These are phyloP conservation scores for Dicrurus megarhynchus DNA, from an alignment of 2,113 vertebrate genomes.

Conservation along the genomic window DNA sequence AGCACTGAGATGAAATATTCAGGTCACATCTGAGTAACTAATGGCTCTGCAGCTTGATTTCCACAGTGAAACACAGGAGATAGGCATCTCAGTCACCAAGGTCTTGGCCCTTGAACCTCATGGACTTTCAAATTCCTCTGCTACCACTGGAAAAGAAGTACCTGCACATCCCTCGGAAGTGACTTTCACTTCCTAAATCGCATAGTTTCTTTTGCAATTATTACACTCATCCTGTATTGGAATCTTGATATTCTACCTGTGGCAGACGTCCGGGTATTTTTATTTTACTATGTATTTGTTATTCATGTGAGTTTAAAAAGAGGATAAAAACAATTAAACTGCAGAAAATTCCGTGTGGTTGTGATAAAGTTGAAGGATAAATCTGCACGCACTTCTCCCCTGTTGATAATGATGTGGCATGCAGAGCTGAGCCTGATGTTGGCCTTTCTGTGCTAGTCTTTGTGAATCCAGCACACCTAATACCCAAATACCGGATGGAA, in stretches of 20 bases:
- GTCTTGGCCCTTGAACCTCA: background rate
- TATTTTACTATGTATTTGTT: slow-evolving; percentile 18
- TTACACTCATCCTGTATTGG: background rate
- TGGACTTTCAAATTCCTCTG: background rate
- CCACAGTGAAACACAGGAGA: background rate
- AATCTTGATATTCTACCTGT: background rate
- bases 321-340: slow-evolving; percentile 21
- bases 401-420: background rate
- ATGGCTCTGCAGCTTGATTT: background rate
- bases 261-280: background rate
- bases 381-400: slow-evolving; percentile 1
- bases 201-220: background rate
- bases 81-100: background rate
- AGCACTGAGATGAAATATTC: background rate
- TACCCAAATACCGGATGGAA: background rate
- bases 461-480: background rate
- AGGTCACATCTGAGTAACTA: background rate
- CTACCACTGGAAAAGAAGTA: background rate
- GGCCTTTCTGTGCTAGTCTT: background rate
- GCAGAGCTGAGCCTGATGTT: background rate
- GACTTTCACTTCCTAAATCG: background rate
- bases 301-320: slow-evolving; percentile 2
- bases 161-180: accelerated
- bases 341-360: background rate
- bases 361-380: background rate